Conservation (phyloP, 2,888 invertebrate genomes). For the Leptinotarsa rubiginosa region DNA sequence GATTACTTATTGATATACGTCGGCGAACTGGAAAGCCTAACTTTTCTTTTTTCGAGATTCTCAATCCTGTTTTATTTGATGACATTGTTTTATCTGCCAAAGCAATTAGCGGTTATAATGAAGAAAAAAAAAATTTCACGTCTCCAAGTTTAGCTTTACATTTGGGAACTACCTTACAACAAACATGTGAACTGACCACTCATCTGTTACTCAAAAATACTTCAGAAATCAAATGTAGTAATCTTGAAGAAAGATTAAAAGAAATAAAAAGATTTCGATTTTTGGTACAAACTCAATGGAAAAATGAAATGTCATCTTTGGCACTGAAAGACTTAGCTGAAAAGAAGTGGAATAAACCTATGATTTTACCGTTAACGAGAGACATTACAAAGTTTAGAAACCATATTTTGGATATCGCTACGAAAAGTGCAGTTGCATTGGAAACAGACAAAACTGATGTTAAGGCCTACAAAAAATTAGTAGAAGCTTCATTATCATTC, state of each 20-base stretch:
- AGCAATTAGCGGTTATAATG: constrained; percentile 22
- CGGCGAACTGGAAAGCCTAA: constrained; percentile 18
- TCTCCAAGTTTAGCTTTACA: constrained; percentile 27
- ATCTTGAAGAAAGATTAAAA: constrained; percentile 36
- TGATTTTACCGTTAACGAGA: constrained; percentile 44
- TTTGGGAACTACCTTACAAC: constrained; percentile 29
- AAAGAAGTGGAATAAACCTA: constrained; percentile 42
- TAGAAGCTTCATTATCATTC: constrained; percentile 44
- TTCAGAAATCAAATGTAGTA: constrained; percentile 21
- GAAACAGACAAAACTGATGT: constrained; percentile 31
- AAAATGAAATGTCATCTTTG: constrained; percentile 42
- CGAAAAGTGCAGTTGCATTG: constrained; percentile 31
- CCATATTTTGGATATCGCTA: constrained; percentile 38
- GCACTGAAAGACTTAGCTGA: constrained; percentile 49
- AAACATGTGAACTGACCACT: constrained; percentile 31
- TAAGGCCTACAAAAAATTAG: constrained; percentile 40
- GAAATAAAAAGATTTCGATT: constrained; percentile 42
- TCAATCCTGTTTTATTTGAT: constrained; percentile 24
- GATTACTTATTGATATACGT: constrained; percentile 40
- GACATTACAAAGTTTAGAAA: constrained; percentile 48
- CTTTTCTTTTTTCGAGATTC: constrained; percentile 6
- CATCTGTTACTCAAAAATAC: constrained; percentile 30
- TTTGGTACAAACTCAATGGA: constrained; percentile 45
- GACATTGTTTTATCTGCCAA: constrained; percentile 10
- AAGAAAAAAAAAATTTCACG: constrained; percentile 22